Evolutionary conservation across 2,113 vertebrate genomes (phyloP), one percentile per base, ranked within the genome.

Genomic region (Ancistrus triradiatus): DNA sequence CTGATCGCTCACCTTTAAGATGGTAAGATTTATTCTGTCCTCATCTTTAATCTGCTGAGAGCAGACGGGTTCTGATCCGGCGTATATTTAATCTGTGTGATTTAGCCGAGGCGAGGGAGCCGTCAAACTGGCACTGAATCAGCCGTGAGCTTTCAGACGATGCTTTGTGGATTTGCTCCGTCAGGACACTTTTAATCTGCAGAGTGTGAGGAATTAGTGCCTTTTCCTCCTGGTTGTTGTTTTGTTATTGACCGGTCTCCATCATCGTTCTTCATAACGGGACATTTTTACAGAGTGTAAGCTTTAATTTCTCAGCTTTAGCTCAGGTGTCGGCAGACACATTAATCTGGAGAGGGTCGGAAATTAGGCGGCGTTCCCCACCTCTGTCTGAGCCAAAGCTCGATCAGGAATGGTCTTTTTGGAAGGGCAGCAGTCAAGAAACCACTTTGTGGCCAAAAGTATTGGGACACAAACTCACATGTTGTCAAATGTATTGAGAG

Each of bases 51-150:
- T 83, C 78, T 38, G 4, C 57, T 70, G 61, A 50, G 21, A 63
- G 76, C 69, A 48, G 74, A 73, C 28, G 13, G 62, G 78, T 70
- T 63, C 5, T 43, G 78, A 66, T 77, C 56, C 73, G 62, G 66
- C 38, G 61, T 67, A 79, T 77, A 70, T 73, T 83, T 79, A 64
- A 75, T 84, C 82, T 83, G 75, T 72, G 61, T 75, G 78, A 84
- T 83, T 79, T 4, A 82, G 74, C 72, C 65, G 74, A 70, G 77
- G 66, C 77, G 74, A 58, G 33, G 62, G 69, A 77, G 46, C 57
- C 47, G 74, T 74, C 80, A 59, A 66, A 72, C 67, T 58, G 49
- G 53, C 72, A 56, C 63, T 74, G 60, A 67, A 66, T 75, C 79
- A 71, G 65, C 64, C 35, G 70, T 66, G 74, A 68, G 71, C 63